Conservation (phyloP, 2,797 vertebrate genomes). For the Masticophis lateralis region DNA sequence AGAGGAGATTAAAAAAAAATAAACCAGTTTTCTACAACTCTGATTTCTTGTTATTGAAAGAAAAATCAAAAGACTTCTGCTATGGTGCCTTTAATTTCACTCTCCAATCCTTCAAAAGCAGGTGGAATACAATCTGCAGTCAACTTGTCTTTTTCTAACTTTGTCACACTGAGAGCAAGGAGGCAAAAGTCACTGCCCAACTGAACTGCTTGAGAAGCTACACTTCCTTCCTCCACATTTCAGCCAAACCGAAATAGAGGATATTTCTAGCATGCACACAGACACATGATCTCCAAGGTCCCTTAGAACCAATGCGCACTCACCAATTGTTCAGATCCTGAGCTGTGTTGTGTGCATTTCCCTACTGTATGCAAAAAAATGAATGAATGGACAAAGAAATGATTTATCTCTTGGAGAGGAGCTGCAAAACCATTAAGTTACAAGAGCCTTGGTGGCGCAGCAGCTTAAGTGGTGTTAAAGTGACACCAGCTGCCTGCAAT, state of each 20-base stretch:
- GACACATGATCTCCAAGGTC: too few species aligned
- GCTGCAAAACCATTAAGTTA: neutral
- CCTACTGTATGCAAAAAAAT: neutral
- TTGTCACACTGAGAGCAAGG: neutral
- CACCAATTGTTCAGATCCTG: neutral
- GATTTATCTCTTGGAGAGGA: neutral
- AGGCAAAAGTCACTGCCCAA: neutral
- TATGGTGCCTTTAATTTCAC: neutral
- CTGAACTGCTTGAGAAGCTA: neutral
- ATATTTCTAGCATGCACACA: neutral
- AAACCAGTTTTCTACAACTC: neutral
- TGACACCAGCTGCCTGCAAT: too few species aligned
- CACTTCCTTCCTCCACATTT: neutral
- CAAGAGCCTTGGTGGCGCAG: too few species aligned
- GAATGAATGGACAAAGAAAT: neutral
- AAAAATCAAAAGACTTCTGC: neutral
- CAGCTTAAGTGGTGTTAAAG: too few species aligned
- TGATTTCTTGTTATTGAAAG: neutral
- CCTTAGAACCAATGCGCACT: too few species aligned
- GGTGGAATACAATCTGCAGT: neutral
- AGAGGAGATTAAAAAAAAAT: neutral
- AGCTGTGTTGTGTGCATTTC: neutral
- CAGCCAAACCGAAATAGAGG: neutral
- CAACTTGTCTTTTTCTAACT: neutral
- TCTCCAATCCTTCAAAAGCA: neutral